Conservation (phyloP, 2,888 invertebrate genomes). For the Ctena decussata region DNA sequence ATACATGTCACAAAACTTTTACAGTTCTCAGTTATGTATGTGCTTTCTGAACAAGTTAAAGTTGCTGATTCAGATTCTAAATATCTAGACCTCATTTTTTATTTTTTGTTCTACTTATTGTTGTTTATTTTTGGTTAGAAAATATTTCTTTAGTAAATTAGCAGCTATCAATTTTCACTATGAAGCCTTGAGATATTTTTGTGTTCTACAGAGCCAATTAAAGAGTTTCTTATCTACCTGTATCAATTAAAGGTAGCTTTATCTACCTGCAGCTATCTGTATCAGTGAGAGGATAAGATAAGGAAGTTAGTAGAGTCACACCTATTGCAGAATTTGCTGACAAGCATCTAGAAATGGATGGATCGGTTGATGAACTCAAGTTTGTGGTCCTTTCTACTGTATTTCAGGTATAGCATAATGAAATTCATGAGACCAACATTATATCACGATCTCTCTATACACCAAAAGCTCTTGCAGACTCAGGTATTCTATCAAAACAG, state of each 20-base stretch:
- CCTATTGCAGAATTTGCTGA: not conserved
- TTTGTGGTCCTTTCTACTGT: too few relatives aligned
- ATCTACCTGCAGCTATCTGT: not conserved
- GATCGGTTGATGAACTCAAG: too few relatives aligned
- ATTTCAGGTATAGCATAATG: too few relatives aligned
- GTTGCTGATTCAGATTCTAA: not conserved
- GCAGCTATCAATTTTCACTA: not conserved
- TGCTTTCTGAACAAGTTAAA: too few relatives aligned
- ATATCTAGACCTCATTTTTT: not conserved
- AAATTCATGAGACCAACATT: too few relatives aligned
- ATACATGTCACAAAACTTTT: too few relatives aligned
- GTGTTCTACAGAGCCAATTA: not conserved
- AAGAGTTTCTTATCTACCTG: not conserved
- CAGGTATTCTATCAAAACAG: too few relatives aligned
- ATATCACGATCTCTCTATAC: too few relatives aligned
- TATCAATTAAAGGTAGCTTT: not conserved
- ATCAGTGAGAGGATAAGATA: not conserved
- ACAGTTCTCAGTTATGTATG: too few relatives aligned
- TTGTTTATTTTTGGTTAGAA: constrained; percentile 4
- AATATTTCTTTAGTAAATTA: constrained; percentile 13
- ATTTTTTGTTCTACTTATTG: not conserved
- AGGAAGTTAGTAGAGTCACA: not conserved
- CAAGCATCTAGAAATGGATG: too few relatives aligned
- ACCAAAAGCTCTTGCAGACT: too few relatives aligned
- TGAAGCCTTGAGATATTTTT: not conserved